phyloP scores from a whole-genome alignment of 2,888 invertebrate species.

The Brachylomia viminalis region DNA sequence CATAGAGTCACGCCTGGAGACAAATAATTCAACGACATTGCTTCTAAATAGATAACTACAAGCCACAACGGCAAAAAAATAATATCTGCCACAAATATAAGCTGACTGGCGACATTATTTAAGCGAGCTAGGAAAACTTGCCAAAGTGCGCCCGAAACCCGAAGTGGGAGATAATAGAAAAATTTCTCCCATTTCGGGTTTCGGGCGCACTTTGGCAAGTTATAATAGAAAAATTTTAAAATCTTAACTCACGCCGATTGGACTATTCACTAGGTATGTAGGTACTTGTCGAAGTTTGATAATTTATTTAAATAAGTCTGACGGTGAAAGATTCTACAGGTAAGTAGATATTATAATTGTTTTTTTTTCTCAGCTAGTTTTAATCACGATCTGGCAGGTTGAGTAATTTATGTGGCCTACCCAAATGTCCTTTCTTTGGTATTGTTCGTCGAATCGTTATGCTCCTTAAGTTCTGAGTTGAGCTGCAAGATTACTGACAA shows the following conservation, averaged over 20 bases:
- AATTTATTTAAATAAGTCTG: conserved; percentile 15
- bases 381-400: too few relatives aligned
- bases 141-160: conserved; percentile 6
- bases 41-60: neutral
- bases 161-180: conserved; percentile 21
- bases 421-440: too few relatives aligned
- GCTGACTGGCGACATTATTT: conserved; percentile 14
- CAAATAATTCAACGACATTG: neutral
- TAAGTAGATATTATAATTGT: neutral
- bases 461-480: too few relatives aligned
- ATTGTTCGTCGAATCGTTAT: too few relatives aligned
- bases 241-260: conserved; percentile 9
- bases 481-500: too few relatives aligned
- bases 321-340: neutral
- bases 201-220: too few relatives aligned
- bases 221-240: conserved; percentile 41
- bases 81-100: conserved; percentile 9
- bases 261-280: conserved; percentile 14
- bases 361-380: too few relatives aligned
- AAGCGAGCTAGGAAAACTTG: conserved; percentile 35
- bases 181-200: too few relatives aligned
- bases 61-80: neutral
- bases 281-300: conserved; percentile 15
- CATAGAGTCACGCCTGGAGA: neutral
- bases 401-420: too few relatives aligned